Base-by-base conservation (phyloP, 1,140 invertebrate species). In the Brachionus calyciflorus region DNA sequence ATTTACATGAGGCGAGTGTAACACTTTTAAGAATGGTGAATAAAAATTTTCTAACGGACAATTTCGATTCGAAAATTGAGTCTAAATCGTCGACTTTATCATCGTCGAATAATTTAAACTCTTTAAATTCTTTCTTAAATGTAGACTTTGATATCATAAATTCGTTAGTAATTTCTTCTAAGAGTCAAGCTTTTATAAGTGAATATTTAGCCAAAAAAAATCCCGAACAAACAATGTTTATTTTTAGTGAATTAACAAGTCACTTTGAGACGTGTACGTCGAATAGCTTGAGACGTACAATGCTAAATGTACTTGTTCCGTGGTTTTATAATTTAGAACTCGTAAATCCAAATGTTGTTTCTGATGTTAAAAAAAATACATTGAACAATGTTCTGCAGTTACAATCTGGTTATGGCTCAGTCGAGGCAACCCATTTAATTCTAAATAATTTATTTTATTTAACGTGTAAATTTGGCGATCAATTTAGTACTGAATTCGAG, bases 261-360 rank as follows among this genome's bases (percentile, higher is more conserved):
- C 33, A 2, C 17, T 55, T 53, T 46, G 48, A 76, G 21, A 17
- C 41, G 30, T 55, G 70, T 19, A 60, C 46, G 14, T 49, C 69
- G 21, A 12, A 14, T 40, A 55, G 93, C 83, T 91, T 96, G 0
- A 87, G 93, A 9, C 92, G 95, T 80, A 86, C 93, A 77, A 84
- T 99, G 77, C 87, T 98, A 24, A 91, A 93, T 80, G 96, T 96
- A 84, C 84, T 99, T 65, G 85, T 97, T 51, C 96, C 96, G 26
- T 99, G 96, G 96, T 87, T 99, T 30, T 92, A 95, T 81, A 98
- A 99, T 84, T 96, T 99, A 90, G 96, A 99, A 86, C 87, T 99
- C 48, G 92, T 98, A 12, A 96, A 99, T 84, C 93, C 94, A 7
- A 94, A 94, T 81, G 91, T 96, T 69, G 92, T 93, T 9, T 91